phyloP scores from a whole-genome alignment of 2,113 vertebrate species.

The Cinclus cinclus region DNA sequence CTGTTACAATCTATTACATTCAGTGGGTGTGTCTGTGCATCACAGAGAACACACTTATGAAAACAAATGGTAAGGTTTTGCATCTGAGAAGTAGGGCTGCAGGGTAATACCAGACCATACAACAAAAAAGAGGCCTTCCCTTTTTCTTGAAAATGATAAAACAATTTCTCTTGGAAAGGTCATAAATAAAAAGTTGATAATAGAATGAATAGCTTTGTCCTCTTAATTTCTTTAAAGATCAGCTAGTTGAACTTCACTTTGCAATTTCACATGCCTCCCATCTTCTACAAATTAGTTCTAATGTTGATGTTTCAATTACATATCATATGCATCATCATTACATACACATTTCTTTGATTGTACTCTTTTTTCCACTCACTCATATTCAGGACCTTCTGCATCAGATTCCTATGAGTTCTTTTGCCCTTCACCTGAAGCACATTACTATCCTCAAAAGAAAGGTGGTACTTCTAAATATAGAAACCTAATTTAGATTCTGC shows the following conservation, averaged over 20 bases:
- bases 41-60: not conserved
- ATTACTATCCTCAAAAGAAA: slow-evolving; percentile 29
- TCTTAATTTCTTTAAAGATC: not conserved
- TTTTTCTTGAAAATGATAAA: not conserved
- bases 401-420: not conserved
- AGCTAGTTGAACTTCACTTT: not conserved
- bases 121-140: not conserved
- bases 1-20: not conserved
- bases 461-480: slow-evolving; percentile 37
- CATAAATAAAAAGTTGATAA: slow-evolving; percentile 23
- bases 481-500: slow-evolving; percentile 32
- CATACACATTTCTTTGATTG: not conserved
- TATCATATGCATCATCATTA: not conserved
- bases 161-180: not conserved
- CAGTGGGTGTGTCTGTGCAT: not conserved
- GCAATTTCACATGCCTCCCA: not conserved
- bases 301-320: not conserved
- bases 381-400: not conserved
- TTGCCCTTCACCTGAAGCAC: slow-evolving; percentile 17
- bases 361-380: not conserved
- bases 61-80: not conserved
- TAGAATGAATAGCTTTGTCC: not conserved
- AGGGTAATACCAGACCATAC: not conserved
- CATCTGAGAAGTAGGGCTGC: not conserved
- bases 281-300: not conserved